These are phyloP conservation scores for Pelodytes ibericus DNA, from an alignment of 2,797 vertebrate genomes.

Conservation along the genomic window DNA sequence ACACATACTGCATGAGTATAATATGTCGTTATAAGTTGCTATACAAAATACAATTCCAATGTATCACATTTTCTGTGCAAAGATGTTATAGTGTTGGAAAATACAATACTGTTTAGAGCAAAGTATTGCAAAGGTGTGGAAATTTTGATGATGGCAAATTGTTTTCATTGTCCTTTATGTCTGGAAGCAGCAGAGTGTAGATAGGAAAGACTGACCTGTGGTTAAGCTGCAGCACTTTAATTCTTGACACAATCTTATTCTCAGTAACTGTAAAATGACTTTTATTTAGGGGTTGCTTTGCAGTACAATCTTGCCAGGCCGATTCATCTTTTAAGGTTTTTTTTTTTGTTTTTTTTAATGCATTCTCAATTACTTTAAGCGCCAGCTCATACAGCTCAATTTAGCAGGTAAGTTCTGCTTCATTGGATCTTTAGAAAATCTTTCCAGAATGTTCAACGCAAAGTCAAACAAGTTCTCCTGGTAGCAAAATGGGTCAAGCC, in stretches of 20 bases:
- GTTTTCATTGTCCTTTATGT: slow-evolving; percentile 1
- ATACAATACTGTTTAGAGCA: too few relatives aligned
- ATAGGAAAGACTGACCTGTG: background rate
- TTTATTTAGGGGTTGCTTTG: slow-evolving; percentile 5
- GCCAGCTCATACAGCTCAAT: slow-evolving; percentile 10
- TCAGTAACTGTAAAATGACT: slow-evolving; percentile 13
- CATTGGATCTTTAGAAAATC: background rate
- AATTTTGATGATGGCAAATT: background rate
- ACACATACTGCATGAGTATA: too few relatives aligned
- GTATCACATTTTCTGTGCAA: too few relatives aligned
- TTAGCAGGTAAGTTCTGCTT: slow-evolving; percentile 4
- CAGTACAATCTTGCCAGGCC: background rate
- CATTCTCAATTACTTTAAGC: slow-evolving; percentile 13
- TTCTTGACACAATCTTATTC: slow-evolving; percentile 1
- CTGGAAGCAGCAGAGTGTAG: slow-evolving; percentile 11
- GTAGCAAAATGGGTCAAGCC: too few relatives aligned
- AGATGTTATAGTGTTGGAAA: too few relatives aligned
- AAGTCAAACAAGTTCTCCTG: background rate
- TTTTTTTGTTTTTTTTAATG: slow-evolving; percentile 4
- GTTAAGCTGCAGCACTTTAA: slow-evolving; percentile 5
- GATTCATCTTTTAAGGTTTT: background rate
- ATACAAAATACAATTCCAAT: too few relatives aligned
- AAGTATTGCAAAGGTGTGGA: background rate
- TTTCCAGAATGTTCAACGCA: background rate
- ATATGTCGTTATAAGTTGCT: too few relatives aligned